Base-by-base conservation (phyloP, 2,888 invertebrate genomes). In the Chalcosyrphus nemorum region DNA sequence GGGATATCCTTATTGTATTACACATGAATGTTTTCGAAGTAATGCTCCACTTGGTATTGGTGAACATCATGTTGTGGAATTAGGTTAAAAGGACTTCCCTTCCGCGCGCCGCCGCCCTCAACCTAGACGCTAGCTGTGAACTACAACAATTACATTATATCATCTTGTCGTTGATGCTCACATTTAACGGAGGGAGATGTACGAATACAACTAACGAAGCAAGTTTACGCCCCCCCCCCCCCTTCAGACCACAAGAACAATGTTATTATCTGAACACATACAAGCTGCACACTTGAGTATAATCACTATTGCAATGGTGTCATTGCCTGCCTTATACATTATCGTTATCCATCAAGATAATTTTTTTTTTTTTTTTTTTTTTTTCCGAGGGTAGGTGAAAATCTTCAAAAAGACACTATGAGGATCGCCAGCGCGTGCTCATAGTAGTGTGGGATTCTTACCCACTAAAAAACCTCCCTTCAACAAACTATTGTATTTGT, bases 11-110 rank as follows among this genome's bases (percentile, higher is more conserved):
- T 80, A 78, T 74, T 82, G 66, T 61, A 38, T 84, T 74, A 74
- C 71, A 77, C 57, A 80, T 80, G 74, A 74, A 74, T 74, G 52
- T 32, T 27, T 52, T 45, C 38, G 43, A 45, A 68, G 54, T 59
- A 70, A 50, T 71, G 54, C 63, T 43, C 63, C 61, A 47, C 72
- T 61, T 66, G 17, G 61, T 72, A 61, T 77, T 82, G 54, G 41
- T 78, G 72, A 59, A 72, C 72, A 68, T 82, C 63, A 74, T 56
- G 32, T 19, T 47, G 52, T n/a, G 54, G 68, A 84, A 84, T 80
- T 84, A 61, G 82, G 82, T 84, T 84, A 80, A 84, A 68, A 80
- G 74, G 43, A 80, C 56, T 43, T 63, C 68, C 57, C 43, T 56
- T 56, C 29, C 27, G 24, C 45, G 27, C 21, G 17, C 56, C 50